These are phyloP conservation scores for Masnerella sp. DNA, from an alignment of 2,888 invertebrate genomes.

Conservation along the genomic window DNA sequence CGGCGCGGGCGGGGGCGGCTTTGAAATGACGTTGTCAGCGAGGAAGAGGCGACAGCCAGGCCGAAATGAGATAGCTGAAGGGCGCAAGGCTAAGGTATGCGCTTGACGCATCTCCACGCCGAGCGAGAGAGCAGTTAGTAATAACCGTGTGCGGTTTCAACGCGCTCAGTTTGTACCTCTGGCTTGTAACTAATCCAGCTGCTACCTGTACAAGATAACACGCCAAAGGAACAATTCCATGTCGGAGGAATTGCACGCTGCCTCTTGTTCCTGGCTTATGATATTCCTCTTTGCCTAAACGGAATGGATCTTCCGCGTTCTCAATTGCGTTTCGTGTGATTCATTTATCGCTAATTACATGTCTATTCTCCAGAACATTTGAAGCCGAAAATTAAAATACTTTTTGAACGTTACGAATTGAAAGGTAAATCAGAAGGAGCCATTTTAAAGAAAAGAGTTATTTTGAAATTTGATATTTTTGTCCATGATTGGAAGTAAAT, in stretches of 20 bases:
- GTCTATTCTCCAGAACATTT: constrained; percentile 9
- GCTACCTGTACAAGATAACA: constrained; percentile 60
- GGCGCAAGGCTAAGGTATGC: constrained; percentile 63
- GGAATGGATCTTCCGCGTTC: constrained; percentile 29
- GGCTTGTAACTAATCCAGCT: constrained; percentile 58
- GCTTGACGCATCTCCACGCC: constrained; percentile 70
- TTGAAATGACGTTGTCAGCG: constrained; percentile 62
- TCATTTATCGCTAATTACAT: constrained; percentile 47
- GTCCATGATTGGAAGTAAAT: too few relatives aligned
- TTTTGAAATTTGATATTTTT: too few relatives aligned
- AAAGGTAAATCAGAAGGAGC: too few relatives aligned
- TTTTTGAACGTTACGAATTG: too few relatives aligned
- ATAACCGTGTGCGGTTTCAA: constrained; percentile 71
- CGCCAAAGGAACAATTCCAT: constrained; percentile 57
- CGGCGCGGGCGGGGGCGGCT: not conserved
- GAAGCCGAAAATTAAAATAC: too few relatives aligned
- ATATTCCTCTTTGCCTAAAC: constrained; percentile 53
- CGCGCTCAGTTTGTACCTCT: constrained; percentile 68
- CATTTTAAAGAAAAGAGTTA: too few relatives aligned
- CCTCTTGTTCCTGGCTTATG: constrained; percentile 51
- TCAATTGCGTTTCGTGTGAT: constrained; percentile 35
- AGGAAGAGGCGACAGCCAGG: constrained; percentile 51
- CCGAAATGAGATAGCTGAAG: constrained; percentile 59
- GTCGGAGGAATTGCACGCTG: constrained; percentile 45
- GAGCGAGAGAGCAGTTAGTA: constrained; percentile 60